Conservation (phyloP, 23 tunicate genomes). For the Corella eumyota region DNA sequence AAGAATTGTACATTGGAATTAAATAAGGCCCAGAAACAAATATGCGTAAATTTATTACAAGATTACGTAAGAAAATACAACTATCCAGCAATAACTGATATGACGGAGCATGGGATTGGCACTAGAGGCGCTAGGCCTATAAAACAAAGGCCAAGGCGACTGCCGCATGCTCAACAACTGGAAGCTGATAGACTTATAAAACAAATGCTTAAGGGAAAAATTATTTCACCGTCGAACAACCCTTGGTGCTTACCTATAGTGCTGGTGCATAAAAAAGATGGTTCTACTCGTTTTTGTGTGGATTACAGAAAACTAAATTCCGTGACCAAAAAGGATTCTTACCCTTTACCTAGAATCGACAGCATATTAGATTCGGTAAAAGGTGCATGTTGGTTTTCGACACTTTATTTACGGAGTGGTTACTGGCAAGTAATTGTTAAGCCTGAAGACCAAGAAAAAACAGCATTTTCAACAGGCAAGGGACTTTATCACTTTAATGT, state of each 20-base stretch:
- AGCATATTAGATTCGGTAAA: not conserved
- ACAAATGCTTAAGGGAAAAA: not conserved
- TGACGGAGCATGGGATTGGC: conserved; percentile 3
- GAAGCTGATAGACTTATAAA: not conserved
- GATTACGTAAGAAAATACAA: no score
- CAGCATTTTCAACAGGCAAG: conserved; percentile 6
- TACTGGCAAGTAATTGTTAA: conserved; percentile 10
- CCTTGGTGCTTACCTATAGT: conserved; percentile 13
- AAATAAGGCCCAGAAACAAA: no score
- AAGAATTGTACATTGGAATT: no score
- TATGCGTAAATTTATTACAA: no score
- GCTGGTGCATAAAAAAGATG: conserved; percentile 14
- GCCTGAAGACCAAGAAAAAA: not conserved
- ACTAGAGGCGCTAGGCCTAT: conserved; percentile 1
- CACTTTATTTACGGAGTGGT: conserved; percentile 6
- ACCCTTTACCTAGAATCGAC: conserved; percentile 14
- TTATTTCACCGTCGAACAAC: conserved; percentile 8
- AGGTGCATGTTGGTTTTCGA: not conserved
- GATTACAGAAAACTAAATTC: conserved; percentile 12
- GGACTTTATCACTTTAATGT: conserved; percentile 1
- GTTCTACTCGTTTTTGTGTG: conserved; percentile 8
- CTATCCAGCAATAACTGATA: no score
- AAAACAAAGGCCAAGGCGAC: not conserved
- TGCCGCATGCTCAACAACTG: not conserved
- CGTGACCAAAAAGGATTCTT: conserved; percentile 6